Percentiles rank a stretch among this genome's conserved stretches.
Conservation (phyloP, 2,113 vertebrate genomes). For the Noturus placidus region DNA sequence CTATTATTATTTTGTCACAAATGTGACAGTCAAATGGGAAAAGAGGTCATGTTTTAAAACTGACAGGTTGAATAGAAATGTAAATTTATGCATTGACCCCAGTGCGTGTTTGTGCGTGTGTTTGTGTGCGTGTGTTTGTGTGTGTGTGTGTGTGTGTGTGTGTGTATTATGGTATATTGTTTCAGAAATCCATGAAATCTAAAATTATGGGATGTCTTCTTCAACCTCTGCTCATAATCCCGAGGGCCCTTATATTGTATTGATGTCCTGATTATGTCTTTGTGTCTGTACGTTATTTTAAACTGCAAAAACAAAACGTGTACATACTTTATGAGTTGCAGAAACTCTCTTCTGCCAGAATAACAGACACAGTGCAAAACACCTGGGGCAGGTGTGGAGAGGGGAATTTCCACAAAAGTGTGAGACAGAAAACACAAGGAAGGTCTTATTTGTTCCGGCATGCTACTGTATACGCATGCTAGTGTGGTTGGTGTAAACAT, state of each 20-base stretch:
- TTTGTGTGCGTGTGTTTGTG: neutral
- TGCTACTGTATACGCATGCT: neutral
- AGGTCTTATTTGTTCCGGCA: neutral
- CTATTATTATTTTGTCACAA: slow-evolving; percentile 33
- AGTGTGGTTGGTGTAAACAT: neutral
- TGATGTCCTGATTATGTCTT: slow-evolving; percentile 15
- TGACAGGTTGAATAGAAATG: slow-evolving; percentile 43
- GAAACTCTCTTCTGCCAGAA: neutral
- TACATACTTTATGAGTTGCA: neutral
- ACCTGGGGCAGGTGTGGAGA: slow-evolving; percentile 16
- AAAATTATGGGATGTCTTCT: slow-evolving; percentile 24
- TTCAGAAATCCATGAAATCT: slow-evolving; percentile 30
- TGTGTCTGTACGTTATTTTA: neutral
- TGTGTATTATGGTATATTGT: neutral
- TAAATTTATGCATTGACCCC: slow-evolving; percentile 37
- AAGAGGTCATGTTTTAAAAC: slow-evolving; percentile 19
- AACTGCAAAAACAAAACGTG: neutral
- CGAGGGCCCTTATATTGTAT: neutral
- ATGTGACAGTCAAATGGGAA: slow-evolving; percentile 18
- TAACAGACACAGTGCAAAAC: slow-evolving; percentile 20
- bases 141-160: neutral
- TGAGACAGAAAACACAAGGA: neutral
- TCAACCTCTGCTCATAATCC: neutral
- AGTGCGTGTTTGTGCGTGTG: neutral
- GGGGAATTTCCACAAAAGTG: slow-evolving; percentile 22